Conservation (phyloP, 1,140 invertebrate genomes). For the Drosophila bocki region DNA sequence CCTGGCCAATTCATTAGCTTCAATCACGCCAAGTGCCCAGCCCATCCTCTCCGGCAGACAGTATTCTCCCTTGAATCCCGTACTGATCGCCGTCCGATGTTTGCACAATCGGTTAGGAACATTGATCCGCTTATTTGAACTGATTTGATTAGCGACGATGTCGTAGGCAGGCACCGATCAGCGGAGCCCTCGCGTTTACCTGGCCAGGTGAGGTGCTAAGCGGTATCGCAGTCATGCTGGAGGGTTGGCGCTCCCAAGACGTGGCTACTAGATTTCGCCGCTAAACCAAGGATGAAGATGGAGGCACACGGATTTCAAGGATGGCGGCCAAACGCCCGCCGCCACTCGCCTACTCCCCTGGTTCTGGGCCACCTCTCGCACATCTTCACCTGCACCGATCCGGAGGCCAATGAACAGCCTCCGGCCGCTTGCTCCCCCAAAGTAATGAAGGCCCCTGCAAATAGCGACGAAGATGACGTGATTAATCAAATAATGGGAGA, state of each 20-base stretch:
- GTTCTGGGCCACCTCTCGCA: conserved; percentile 24
- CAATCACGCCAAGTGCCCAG: conserved; percentile 29
- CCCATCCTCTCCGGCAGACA: neutral
- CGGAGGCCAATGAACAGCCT: conserved; percentile 5
- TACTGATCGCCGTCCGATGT: conserved; percentile 34
- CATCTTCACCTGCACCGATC: conserved; percentile 25
- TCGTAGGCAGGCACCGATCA: conserved; percentile 64
- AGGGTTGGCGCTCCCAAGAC: conserved; percentile 52
- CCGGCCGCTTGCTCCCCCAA: neutral
- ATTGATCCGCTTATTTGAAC: conserved; percentile 48
- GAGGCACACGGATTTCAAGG: conserved; percentile 3
- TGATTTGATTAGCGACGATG: conserved; percentile 78
- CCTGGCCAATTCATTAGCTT: conserved; percentile 39
- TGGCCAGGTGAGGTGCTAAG: conserved; percentile 50
- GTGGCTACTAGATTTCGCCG: conserved; percentile 53
- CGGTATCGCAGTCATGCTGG: conserved; percentile 74
- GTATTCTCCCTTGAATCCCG: conserved; percentile 2
- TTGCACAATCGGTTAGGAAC: conserved; percentile 59
- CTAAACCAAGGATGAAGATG: conserved; percentile 30
- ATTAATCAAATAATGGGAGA: conserved; percentile 72
- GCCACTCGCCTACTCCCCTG: conserved; percentile 35
- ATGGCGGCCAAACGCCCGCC: conserved; percentile 24
- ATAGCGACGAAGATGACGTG: conserved; percentile 24
- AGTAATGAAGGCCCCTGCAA: neutral
- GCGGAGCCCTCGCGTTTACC: conserved; percentile 41